phyloP scores from a whole-genome alignment of 92 coral and sea anemone genomes.

The Anthopleura xanthogrammica region DNA sequence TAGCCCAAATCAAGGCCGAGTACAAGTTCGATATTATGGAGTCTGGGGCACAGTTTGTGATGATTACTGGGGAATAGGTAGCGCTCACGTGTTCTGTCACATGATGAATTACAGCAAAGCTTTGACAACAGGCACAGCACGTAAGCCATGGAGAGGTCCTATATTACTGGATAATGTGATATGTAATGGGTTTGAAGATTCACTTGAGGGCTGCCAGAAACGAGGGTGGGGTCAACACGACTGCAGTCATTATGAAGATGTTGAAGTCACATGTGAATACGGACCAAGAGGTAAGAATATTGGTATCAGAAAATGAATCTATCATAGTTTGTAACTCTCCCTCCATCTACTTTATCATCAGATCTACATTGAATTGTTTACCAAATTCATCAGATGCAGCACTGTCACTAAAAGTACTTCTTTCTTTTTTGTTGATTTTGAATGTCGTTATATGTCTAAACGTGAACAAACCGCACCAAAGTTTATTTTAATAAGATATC shows the following conservation, averaged over 20 bases:
- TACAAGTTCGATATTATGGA: neutral
- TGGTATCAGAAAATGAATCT: too few relatives aligned
- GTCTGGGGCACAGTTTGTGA: neutral
- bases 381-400: too few relatives aligned
- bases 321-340: too few relatives aligned
- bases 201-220: conserved; percentile 5
- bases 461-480: too few relatives aligned
- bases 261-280: conserved; percentile 1
- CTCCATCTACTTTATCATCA: too few relatives aligned
- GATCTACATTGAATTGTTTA: too few relatives aligned
- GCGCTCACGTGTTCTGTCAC: neutral
- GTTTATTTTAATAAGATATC: too few relatives aligned
- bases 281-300: neutral
- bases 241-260: conserved; percentile 11
- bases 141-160: neutral
- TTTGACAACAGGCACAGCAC: neutral
- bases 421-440: too few relatives aligned
- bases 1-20: neutral
- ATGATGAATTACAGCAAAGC: neutral
- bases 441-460: too few relatives aligned
- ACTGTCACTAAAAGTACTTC: too few relatives aligned
- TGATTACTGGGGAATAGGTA: neutral
- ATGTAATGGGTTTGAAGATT: conserved; percentile 9
- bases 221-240: conserved; percentile 19
- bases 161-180: conserved; percentile 19